These are phyloP conservation scores for Drosophila lacicola DNA, from an alignment of 2,888 invertebrate species.

Conservation along the genomic window DNA sequence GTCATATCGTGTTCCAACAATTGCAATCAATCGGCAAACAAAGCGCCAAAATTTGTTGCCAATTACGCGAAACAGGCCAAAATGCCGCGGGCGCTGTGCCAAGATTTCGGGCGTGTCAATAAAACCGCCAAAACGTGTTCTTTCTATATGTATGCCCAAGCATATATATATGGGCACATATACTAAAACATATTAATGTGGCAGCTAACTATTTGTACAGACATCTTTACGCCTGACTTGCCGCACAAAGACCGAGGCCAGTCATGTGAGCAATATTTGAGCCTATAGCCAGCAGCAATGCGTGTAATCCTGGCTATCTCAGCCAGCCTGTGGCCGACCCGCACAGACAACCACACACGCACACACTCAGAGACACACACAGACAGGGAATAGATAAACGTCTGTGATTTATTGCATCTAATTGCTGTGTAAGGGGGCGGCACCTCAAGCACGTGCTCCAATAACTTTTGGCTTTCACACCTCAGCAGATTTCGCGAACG, in stretches of 20 bases:
- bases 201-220: conserved; percentile 28
- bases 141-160: neutral
- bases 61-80: conserved; percentile 37
- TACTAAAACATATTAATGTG: conserved; percentile 3
- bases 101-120: conserved; percentile 53
- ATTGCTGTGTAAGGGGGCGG: conserved; percentile 45
- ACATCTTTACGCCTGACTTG: conserved; percentile 32
- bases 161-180: neutral
- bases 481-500: conserved; percentile 58
- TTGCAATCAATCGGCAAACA: conserved; percentile 29
- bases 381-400: conserved; percentile 49
- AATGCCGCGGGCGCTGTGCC: conserved; percentile 35
- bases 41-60: conserved; percentile 29
- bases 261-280: conserved; percentile 66
- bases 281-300: conserved; percentile 37
- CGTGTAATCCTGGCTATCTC: conserved; percentile 35
- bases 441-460: conserved; percentile 70
- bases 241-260: conserved; percentile 39
- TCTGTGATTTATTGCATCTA: conserved; percentile 74
- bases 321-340: conserved; percentile 37
- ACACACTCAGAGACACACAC: neutral
- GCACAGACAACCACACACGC: conserved; percentile 12
- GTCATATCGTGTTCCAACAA: conserved; percentile 10
- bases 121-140: conserved; percentile 12
- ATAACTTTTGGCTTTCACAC: conserved; percentile 74